Conservation (phyloP, 1,140 invertebrate species). For the Anthonomus grandis region DNA sequence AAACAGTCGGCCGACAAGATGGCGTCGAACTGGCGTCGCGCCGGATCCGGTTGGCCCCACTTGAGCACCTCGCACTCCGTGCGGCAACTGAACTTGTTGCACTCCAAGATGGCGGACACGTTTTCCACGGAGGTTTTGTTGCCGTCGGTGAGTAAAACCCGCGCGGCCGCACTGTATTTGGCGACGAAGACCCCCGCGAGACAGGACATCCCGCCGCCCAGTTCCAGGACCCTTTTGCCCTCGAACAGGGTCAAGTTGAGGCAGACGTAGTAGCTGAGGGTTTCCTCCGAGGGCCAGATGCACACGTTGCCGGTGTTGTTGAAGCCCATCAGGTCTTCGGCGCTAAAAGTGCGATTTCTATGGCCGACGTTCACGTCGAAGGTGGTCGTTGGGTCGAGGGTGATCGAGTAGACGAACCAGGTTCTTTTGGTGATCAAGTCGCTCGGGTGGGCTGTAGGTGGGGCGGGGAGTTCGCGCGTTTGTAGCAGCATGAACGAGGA, state of each 20-base stretch:
- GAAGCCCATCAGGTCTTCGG: constrained; percentile 74
- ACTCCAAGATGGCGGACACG: constrained; percentile 61
- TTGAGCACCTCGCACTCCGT: constrained; percentile 50
- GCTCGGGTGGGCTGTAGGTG: constrained; percentile 10
- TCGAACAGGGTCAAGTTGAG: constrained; percentile 64
- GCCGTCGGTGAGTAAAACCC: constrained; percentile 72
- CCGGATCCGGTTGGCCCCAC: constrained; percentile 48
- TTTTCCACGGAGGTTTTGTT: constrained; percentile 76
- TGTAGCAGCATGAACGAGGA: constrained; percentile 56
- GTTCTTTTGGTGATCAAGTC: constrained; percentile 40
- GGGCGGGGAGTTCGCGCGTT: constrained; percentile 38
- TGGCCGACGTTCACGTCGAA: constrained; percentile 58
- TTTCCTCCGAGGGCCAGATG: constrained; percentile 87
- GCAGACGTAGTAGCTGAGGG: constrained; percentile 71
- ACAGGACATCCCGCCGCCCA: constrained; percentile 85
- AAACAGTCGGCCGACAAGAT: constrained; percentile 77
- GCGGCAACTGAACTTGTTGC: constrained; percentile 56
- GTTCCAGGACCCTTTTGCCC: constrained; percentile 67
- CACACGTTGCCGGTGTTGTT: constrained; percentile 91
- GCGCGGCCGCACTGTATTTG: constrained; percentile 59
- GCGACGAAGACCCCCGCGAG: constrained; percentile 73
- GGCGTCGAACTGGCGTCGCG: constrained; percentile 58
- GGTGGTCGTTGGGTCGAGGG: constrained; percentile 47
- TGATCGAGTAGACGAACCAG: constrained; percentile 58
- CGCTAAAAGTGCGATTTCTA: constrained; percentile 60